A percentile compares a stretch with the other conserved stretches of the same genome.
Evolutionary conservation across 2,888 invertebrate species (phyloP).

Genomic region (Noctuana brunneofusca): DNA sequence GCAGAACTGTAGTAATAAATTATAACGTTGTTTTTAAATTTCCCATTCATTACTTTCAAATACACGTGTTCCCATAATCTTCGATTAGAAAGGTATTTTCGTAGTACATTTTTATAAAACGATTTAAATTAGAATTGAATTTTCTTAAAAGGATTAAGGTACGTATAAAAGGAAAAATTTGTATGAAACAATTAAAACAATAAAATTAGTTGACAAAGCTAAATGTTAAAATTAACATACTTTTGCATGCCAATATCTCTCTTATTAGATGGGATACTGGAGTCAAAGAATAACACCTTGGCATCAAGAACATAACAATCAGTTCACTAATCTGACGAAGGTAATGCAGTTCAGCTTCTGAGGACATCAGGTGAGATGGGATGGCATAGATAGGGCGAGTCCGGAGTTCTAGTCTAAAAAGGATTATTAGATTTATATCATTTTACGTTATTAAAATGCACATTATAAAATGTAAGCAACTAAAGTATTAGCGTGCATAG

Average conservation of each 20-base stretch:
- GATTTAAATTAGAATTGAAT: no score
- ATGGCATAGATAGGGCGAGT: conserved; percentile 87
- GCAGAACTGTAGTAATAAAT: conserved; percentile 84
- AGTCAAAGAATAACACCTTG: conserved; percentile 90
- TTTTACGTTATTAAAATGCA: no score
- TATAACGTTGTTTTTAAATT: background rate
- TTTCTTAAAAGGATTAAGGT: no score
- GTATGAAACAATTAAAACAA: background rate
- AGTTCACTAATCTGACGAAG: conserved; percentile 92
- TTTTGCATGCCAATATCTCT: conserved; percentile 92
- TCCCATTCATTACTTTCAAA: no score
- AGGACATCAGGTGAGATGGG: conserved; percentile 88
- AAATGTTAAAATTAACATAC: conserved; percentile 73
- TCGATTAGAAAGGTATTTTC: no score
- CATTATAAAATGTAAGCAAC: no score
- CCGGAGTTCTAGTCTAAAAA: conserved; percentile 83
- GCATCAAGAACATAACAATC: conserved; percentile 90
- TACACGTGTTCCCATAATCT: no score
- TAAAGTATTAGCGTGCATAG: no score
- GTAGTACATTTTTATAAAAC: no score
- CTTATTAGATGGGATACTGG: conserved; percentile 91
- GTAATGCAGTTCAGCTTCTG: conserved; percentile 90
- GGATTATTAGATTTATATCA: conserved; percentile 6
- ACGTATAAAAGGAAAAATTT: no score
- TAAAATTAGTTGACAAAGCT: background rate